These are phyloP conservation scores for Romanomermis culicivorax DNA, from an alignment of 2,888 invertebrate genomes.

Conservation along the genomic window DNA sequence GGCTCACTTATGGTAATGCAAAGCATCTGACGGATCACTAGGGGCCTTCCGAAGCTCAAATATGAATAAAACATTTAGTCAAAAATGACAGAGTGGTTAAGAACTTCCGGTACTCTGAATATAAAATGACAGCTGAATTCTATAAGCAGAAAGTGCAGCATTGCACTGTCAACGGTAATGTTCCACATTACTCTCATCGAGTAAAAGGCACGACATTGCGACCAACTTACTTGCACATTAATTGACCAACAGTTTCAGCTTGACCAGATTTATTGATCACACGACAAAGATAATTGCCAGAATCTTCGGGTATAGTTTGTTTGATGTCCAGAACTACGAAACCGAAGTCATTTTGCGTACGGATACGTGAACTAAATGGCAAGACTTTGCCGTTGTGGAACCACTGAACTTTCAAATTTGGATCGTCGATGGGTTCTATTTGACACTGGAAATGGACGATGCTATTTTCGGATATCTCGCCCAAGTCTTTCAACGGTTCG, in stretches of 20 bases:
- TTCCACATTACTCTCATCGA: too few relatives aligned
- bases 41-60: too few relatives aligned
- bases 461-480: conserved; percentile 65
- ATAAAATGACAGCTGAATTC: too few relatives aligned
- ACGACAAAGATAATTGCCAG: conserved; percentile 69
- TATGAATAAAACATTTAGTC: too few relatives aligned
- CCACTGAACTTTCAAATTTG: conserved; percentile 80
- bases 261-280: conserved; percentile 76
- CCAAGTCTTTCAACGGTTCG: conserved; percentile 61
- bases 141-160: too few relatives aligned
- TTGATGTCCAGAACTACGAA: conserved; percentile 84
- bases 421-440: conserved; percentile 68
- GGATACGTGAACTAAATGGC: conserved; percentile 47
- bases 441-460: conserved; percentile 78
- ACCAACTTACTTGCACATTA: conserved; percentile 40
- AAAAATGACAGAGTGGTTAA: too few relatives aligned
- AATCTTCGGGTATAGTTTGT: conserved; percentile 80
- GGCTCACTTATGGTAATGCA: too few relatives aligned
- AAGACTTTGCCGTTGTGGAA: conserved; percentile 69
- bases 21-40: too few relatives aligned
- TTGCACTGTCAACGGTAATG: neutral
- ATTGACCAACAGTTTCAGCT: conserved; percentile 77
- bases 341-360: conserved; percentile 83
- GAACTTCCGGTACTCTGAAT: too few relatives aligned
- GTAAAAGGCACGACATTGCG: too few relatives aligned